phyloP scores from a whole-genome alignment of 2,888 invertebrate species.

The Scaptomyza polygonia region DNA sequence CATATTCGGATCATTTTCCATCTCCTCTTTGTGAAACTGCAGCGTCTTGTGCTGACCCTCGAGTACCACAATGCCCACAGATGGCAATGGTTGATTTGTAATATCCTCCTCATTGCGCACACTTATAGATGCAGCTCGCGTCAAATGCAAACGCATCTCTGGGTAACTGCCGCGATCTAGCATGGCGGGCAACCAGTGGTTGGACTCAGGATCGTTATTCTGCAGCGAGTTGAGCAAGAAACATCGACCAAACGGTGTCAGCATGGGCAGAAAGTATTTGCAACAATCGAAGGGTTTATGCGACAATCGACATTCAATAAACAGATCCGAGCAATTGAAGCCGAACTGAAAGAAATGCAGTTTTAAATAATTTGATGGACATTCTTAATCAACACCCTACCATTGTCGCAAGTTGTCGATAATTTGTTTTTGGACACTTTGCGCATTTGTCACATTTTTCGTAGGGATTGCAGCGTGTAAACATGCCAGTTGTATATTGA shows the following conservation, averaged over 20 bases:
- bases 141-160: constrained; percentile 67
- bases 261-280: constrained; percentile 86
- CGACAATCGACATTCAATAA: constrained; percentile 86
- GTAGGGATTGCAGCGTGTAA: constrained; percentile 66
- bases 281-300: constrained; percentile 87
- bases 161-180: constrained; percentile 65
- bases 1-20: constrained; percentile 88
- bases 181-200: constrained; percentile 76
- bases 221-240: constrained; percentile 87
- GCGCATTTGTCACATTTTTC: constrained; percentile 66
- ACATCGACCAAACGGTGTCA: constrained; percentile 87
- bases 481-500: constrained; percentile 74
- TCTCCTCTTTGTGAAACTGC: constrained; percentile 85
- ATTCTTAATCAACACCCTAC: constrained; percentile 51
- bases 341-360: constrained; percentile 73
- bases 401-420: constrained; percentile 61
- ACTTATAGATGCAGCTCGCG: constrained; percentile 58
- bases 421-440: constrained; percentile 76
- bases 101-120: constrained; percentile 82
- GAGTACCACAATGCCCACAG: constrained; percentile 38
- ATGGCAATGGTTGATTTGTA: constrained; percentile 69
- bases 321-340: constrained; percentile 85
- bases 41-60: constrained; percentile 60
- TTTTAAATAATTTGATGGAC: no score
- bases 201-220: constrained; percentile 83